Conservation (phyloP, 2,797 vertebrate species). For the Denticeps clupeoides region DNA sequence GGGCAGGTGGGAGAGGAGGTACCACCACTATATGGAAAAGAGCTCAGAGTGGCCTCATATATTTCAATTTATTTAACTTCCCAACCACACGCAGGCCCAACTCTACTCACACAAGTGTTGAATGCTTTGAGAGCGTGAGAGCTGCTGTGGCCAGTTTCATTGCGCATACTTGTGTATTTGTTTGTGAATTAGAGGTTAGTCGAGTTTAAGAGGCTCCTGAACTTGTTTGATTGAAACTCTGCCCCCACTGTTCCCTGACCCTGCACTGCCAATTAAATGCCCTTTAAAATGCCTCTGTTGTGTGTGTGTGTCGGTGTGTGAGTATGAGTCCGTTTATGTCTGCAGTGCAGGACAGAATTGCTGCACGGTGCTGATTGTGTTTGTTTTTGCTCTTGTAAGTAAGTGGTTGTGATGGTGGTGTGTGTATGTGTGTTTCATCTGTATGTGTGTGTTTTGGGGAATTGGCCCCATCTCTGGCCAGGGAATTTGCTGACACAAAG, state of each 20-base stretch:
- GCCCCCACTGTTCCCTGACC: conserved; percentile 11
- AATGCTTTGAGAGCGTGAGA: conserved; percentile 13
- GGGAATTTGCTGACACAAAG: conserved; percentile 48
- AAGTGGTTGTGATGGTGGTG: conserved; percentile 15
- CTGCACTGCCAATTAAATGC: no score
- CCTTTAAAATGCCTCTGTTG: no score
- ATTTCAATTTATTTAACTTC: no score
- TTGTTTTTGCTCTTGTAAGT: conserved; percentile 27
- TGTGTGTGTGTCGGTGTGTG: conserved; percentile 31
- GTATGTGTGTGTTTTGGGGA: conserved; percentile 21
- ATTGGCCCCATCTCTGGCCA: conserved; percentile 25
- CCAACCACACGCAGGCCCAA: no score
- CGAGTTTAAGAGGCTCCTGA: conserved; percentile 13
- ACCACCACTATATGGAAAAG: no score
- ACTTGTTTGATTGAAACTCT: conserved; percentile 25
- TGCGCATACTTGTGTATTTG: conserved; percentile 25
- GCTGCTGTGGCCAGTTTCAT: conserved; percentile 6
- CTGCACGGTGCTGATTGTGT: conserved; percentile 15
- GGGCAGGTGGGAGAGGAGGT: no score
- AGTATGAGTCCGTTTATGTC: conserved; percentile 15
- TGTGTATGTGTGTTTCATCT: neutral
- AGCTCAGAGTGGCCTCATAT: no score
- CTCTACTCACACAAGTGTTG: no score
- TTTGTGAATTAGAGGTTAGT: conserved; percentile 11
- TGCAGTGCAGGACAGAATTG: conserved; percentile 14